phyloP scores from a whole-genome alignment of 1,140 invertebrate genomes.

The Drosophila ambigua region DNA sequence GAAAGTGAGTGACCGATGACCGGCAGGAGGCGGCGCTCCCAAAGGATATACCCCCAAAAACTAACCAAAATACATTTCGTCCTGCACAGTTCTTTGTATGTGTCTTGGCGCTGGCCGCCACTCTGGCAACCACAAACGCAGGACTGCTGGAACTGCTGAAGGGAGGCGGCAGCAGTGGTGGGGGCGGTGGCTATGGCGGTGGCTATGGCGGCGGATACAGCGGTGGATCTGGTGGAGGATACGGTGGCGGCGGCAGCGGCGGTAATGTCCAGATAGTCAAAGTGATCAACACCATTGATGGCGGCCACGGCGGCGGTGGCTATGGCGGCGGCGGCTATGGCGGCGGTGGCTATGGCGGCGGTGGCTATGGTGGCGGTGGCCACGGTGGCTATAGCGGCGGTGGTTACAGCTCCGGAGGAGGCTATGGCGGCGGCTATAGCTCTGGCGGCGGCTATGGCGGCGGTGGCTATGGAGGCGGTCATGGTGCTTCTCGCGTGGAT shows the following conservation, averaged over 20 bases:
- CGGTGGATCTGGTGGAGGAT: slow-evolving; percentile 28
- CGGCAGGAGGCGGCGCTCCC: background rate
- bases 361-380: slow-evolving; percentile 33
- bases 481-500: slow-evolving; percentile 27
- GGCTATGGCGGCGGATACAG: slow-evolving; percentile 34
- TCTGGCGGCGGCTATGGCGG: slow-evolving; percentile 11
- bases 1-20: slow-evolving; percentile 62
- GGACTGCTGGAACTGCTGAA: slow-evolving; percentile 65
- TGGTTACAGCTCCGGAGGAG: slow-evolving; percentile 24
- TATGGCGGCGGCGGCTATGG: slow-evolving; percentile 17
- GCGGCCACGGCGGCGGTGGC: slow-evolving; percentile 38
- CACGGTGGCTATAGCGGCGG: slow-evolving; percentile 36
- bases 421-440: slow-evolving; percentile 24
- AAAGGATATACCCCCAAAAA: slow-evolving; percentile 25
- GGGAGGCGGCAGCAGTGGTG: slow-evolving; percentile 54
- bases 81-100: slow-evolving; percentile 65
- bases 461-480: slow-evolving; percentile 3
- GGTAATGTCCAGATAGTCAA: slow-evolving; percentile 27
- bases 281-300: slow-evolving; percentile 35
- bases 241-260: slow-evolving; percentile 28
- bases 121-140: slow-evolving; percentile 64
- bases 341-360: background rate
- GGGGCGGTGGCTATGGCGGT: too few species aligned
- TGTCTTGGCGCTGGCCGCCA: slow-evolving; percentile 63
- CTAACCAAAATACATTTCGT: slow-evolving; percentile 15